Base-by-base conservation (phyloP, 2,888 invertebrate genomes). In the Itoplectis maculator region DNA sequence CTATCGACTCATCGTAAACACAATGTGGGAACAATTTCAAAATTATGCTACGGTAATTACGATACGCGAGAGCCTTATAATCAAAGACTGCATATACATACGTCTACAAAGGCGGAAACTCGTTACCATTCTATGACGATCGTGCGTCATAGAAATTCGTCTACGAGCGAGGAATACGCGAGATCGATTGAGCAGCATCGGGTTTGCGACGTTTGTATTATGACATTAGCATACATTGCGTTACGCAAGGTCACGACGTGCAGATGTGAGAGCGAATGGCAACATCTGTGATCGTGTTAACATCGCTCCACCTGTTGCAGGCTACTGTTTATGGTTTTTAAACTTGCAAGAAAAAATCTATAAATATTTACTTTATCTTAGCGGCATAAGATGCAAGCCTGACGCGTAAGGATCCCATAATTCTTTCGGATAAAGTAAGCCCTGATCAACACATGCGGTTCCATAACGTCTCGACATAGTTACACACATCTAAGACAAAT, bases 371-470 rank as follows among this genome's bases (percentile, higher is more conserved):
- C 29, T 29, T 5, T 29, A 5, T 29, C 29, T 29, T 29, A 29
- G 29, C 29, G 29, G 5, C 29, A 29, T 29, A 2, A 3, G 5
- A 29, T n/a, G 5, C 29, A 29, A 29, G 5, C 29, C 29, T 5
- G 29, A 29, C n/a, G 47, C 5, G 5, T 1, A n/a, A n/a, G 5
- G n/a, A 47, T 5, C 47, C 5, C 29, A n/a, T 9, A 7, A 56
- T n/a, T 0, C 6, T 29, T 35, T 29, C n/a, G 11, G 6, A 11
- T 13, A 35, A n/a, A 29, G 56, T 56, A 35, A 35, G 56, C 56
- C 29, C 59, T n/a, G 0, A 59, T 61, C 61, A 61, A 40, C 61
- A 40, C 61, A 61, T 61, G 61, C 61, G 61, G 61, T 37, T 15
- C 7, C 37, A 59, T 61, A 61, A 61, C 4, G 15, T n/a, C n/a